phyloP scores from a whole-genome alignment of 2,888 invertebrate species.

The Luperina testacea region DNA sequence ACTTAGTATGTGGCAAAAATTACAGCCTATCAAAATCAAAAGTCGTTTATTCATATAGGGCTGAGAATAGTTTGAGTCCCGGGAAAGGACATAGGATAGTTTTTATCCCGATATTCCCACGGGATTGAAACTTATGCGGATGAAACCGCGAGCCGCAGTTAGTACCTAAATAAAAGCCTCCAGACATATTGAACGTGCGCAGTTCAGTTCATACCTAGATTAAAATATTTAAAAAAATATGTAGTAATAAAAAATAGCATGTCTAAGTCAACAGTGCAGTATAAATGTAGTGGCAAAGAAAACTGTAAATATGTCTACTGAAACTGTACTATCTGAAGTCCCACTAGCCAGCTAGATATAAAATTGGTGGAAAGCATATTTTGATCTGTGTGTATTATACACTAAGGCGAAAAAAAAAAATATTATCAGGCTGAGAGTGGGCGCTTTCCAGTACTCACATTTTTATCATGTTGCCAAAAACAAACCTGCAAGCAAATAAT shows the following conservation, averaged over 20 bases:
- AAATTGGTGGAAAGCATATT: background rate
- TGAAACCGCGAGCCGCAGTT: too few relatives aligned
- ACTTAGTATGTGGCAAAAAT: constrained; percentile 85
- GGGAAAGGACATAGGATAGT: too few relatives aligned
- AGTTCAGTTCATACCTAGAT: background rate
- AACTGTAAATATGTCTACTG: background rate
- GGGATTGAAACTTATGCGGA: too few relatives aligned
- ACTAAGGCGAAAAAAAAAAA: too few relatives aligned
- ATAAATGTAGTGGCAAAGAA: background rate
- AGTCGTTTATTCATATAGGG: background rate
- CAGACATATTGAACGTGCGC: too few relatives aligned
- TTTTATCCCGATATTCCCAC: too few relatives aligned
- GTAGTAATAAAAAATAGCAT: background rate
- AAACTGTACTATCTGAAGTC: background rate
- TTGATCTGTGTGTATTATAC: background rate
- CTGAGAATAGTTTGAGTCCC: background rate
- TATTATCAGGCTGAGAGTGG: background rate
- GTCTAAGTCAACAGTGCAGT: background rate
- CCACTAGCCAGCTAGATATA: too few relatives aligned
- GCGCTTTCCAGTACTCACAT: background rate
- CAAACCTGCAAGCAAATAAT: background rate
- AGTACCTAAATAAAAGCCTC: too few relatives aligned
- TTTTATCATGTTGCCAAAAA: background rate
- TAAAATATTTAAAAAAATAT: background rate
- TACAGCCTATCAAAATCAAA: background rate